Conservation (phyloP, 1,140 invertebrate species). For the Drosophila hydei region DNA sequence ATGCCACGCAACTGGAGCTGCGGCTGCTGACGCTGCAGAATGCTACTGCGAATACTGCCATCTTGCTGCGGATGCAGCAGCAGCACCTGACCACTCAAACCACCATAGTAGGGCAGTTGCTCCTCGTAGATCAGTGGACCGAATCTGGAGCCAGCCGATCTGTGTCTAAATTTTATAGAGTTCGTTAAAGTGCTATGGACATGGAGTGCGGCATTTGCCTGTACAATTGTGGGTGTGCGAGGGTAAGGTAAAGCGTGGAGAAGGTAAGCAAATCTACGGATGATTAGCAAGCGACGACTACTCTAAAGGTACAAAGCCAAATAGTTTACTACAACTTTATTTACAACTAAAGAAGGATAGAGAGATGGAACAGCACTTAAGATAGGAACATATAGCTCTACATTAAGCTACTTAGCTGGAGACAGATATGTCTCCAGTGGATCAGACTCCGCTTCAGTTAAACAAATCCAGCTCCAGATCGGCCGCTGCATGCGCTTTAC, state of each 20-base stretch:
- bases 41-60: constrained; percentile 51
- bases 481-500: constrained; percentile 88
- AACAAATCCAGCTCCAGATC: constrained; percentile 85
- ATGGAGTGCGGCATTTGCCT: constrained; percentile 19
- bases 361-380: constrained; percentile 50
- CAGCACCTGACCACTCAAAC: constrained; percentile 85
- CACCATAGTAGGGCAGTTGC: constrained; percentile 86
- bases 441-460: constrained; percentile 40
- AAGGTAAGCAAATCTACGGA: constrained; percentile 38
- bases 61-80: constrained; percentile 63
- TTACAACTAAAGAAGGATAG: constrained; percentile 58
- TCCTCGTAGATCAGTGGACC: constrained; percentile 63
- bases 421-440: constrained; percentile 3
- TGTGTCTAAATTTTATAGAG: constrained; percentile 83
- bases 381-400: constrained; percentile 57
- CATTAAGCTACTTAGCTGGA: constrained; percentile 29
- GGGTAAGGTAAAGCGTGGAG: constrained; percentile 30
- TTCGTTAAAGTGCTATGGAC: constrained; percentile 49
- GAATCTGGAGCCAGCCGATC: constrained; percentile 38
- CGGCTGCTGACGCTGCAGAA: constrained; percentile 55
- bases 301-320: constrained; percentile 14
- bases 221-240: constrained; percentile 25
- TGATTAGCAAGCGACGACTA: constrained; percentile 43
- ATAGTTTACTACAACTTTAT: constrained; percentile 65
- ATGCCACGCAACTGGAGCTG: constrained; percentile 45